Evolutionary conservation across 2,797 vertebrate species (phyloP).

Genomic region (Syndactyla subalaris): DNA sequence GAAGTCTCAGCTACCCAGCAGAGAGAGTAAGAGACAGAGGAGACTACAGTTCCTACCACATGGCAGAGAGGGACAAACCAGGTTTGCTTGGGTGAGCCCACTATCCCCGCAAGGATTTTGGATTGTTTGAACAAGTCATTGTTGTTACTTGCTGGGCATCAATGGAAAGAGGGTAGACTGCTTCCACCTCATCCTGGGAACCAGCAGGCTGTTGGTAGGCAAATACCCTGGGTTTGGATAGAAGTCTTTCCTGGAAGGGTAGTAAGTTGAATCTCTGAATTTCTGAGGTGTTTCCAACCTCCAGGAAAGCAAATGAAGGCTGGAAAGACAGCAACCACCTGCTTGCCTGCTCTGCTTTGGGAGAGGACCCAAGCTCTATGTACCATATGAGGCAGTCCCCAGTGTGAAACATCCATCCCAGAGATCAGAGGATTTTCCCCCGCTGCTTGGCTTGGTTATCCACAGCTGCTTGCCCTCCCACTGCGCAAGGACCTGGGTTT

Average conservation of each 20-base stretch:
- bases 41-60: not conserved
- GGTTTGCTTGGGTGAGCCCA: not conserved
- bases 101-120: not conserved
- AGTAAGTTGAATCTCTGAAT: not conserved
- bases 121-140: not conserved
- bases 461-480: not conserved
- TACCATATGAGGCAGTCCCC: not conserved
- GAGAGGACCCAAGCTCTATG: rapidly evolving
- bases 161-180: not conserved
- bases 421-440: not conserved
- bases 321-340: not conserved
- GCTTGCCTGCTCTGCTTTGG: not conserved
- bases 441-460: not conserved
- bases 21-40: not conserved
- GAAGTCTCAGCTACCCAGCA: not conserved
- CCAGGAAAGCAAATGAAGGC: rapidly evolving
- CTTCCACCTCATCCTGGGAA: not conserved
- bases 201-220: not conserved
- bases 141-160: not conserved
- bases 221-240: not conserved
- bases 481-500: not conserved
- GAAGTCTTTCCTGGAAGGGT: not conserved
- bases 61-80: rapidly evolving
- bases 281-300: not conserved
- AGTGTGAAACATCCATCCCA: not conserved